phyloP scores from a whole-genome alignment of 2,797 vertebrate species.

The Halcyon smyrnensis region DNA sequence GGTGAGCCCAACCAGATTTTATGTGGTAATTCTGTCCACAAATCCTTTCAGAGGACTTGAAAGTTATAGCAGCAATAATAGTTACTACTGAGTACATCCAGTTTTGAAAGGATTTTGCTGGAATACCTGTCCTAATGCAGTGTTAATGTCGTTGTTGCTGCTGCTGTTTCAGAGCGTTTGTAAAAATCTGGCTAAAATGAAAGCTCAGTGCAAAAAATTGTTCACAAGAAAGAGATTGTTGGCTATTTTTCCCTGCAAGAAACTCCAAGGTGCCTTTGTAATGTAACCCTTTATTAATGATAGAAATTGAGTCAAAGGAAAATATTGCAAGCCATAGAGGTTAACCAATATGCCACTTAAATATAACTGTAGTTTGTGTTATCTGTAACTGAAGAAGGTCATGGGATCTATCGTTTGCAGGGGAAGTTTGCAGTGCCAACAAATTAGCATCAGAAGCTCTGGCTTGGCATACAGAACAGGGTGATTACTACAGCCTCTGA shows the following conservation, averaged over 20 bases:
- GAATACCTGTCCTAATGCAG: not conserved
- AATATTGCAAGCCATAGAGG: not conserved
- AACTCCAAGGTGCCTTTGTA: conserved; percentile 67
- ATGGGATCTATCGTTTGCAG: conserved; percentile 29
- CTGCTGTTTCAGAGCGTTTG: not conserved
- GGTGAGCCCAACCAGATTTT: not conserved
- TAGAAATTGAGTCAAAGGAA: conserved; percentile 5
- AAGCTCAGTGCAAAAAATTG: not conserved
- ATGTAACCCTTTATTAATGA: conserved; percentile 38
- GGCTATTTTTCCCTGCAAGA: not conserved
- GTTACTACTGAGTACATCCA: not conserved
- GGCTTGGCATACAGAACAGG: conserved; percentile 45
- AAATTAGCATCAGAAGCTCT: conserved; percentile 49
- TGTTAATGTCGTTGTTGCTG: not conserved
- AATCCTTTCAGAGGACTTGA: not conserved
- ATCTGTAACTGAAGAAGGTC: conserved; percentile 71
- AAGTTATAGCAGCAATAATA: not conserved
- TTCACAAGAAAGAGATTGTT: not conserved
- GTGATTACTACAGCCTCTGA: not conserved
- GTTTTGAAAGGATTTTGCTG: not conserved
- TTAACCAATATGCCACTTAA: conserved; percentile 57
- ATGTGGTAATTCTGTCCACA: not conserved
- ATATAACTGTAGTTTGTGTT: conserved; percentile 58
- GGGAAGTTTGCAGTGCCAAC: conserved; percentile 21
- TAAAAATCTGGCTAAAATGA: not conserved